A percentile compares a stretch with the other conserved stretches of the same genome.
These are phyloP conservation scores for Microcebus ravelobensis DNA, from an alignment of 2,113 vertebrate genomes.

Conservation along the genomic window DNA sequence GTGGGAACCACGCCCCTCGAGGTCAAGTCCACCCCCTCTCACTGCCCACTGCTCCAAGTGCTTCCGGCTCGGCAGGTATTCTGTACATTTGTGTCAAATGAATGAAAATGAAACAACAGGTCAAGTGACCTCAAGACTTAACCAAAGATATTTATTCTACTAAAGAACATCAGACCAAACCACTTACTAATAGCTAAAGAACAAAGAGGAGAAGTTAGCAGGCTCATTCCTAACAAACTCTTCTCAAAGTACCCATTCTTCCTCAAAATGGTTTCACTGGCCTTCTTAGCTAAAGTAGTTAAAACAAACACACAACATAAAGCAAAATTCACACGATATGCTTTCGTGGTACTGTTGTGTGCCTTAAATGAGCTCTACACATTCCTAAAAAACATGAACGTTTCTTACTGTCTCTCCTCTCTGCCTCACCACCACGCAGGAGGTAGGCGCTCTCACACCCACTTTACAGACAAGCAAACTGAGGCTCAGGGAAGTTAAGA, in stretches of 20 bases:
- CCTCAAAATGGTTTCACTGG: not conserved
- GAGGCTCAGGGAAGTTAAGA: not conserved
- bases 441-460: accelerated
- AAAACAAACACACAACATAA: not conserved
- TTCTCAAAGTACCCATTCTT: not conserved
- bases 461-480: not conserved
- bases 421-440: no score
- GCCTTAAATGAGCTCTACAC: not conserved
- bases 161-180: not conserved
- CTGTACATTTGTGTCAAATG: not conserved
- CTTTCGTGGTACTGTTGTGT: not conserved
- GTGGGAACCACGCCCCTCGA: accelerated
- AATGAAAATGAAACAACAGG: not conserved
- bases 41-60: not conserved
- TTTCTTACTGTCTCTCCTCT: not conserved
- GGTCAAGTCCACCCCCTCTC: accelerated
- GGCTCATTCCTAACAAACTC: not conserved
- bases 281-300: not conserved
- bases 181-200: not conserved
- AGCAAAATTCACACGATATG: not conserved
- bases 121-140: not conserved
- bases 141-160: not conserved
- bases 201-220: not conserved
- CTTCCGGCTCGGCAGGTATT: accelerated
- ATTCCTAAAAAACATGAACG: accelerated